Conservation (phyloP, 2,113 vertebrate genomes). For the Heloderma charlesbogerti region DNA sequence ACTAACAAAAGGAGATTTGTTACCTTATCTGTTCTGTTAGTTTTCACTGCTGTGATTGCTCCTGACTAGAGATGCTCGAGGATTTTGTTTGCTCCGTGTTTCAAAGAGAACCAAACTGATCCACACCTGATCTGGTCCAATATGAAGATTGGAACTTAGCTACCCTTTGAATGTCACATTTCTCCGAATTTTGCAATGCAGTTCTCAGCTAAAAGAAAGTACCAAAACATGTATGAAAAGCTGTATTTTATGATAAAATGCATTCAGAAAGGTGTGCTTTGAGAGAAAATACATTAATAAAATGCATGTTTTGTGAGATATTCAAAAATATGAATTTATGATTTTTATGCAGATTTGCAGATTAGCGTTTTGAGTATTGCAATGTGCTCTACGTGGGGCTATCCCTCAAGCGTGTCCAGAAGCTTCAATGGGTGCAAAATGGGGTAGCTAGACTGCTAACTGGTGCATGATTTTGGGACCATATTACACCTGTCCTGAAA, state of each 20-base stretch:
- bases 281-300: background rate
- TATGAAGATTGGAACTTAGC: background rate
- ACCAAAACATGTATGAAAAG: no score
- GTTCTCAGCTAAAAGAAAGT: background rate
- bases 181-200: background rate
- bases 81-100: background rate
- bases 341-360: no score
- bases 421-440: no score
- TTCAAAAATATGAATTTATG: no score
- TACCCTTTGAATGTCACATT: background rate
- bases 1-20: slow-evolving; percentile 35
- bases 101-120: background rate
- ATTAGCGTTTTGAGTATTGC: no score
- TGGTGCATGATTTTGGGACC: no score
- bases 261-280: background rate
- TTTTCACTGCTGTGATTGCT: slow-evolving; percentile 31
- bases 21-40: slow-evolving; percentile 29
- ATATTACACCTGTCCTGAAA: no score
- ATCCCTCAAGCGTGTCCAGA: no score
- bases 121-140: no score
- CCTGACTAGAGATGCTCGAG: background rate
- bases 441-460: no score
- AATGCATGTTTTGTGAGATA: no score
- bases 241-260: background rate
- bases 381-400: no score